phyloP scores from a whole-genome alignment of 2,888 invertebrate genomes.

The Orchestes rusci region DNA sequence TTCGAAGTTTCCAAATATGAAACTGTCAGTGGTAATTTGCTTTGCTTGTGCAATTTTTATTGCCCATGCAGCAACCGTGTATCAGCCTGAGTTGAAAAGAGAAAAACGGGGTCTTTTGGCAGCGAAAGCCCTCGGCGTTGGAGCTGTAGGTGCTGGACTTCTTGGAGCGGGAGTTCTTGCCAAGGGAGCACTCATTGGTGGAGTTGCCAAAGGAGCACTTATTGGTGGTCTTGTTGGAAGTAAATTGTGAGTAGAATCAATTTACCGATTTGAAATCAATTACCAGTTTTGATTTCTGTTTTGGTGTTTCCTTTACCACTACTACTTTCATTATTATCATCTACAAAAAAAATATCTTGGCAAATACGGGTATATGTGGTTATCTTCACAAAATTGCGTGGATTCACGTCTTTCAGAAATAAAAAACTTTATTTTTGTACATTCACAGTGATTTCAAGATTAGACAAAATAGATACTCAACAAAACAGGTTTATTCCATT shows the following conservation, averaged over 20 bases:
- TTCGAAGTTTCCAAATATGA: slow-evolving; percentile 23
- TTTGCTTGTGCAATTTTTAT: slow-evolving; percentile 20
- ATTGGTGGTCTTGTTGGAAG: slow-evolving; percentile 17
- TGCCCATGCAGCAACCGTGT: slow-evolving; percentile 19
- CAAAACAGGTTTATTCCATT: no score
- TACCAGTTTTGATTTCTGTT: no score
- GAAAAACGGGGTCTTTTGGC: slow-evolving; percentile 21
- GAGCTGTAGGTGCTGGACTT: slow-evolving; percentile 21
- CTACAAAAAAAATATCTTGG: not conserved
- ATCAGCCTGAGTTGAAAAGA: slow-evolving; percentile 11
- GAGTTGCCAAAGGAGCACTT: slow-evolving; percentile 20
- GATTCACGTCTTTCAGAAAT: no score
- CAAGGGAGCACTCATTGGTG: slow-evolving; percentile 22
- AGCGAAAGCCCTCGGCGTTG: slow-evolving; percentile 16
- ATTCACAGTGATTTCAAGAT: no score
- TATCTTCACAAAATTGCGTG: no score
- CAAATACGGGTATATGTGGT: no score
- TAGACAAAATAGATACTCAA: no score
- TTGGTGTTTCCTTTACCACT: not conserved
- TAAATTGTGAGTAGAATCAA: slow-evolving; percentile 17
- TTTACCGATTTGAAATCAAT: no score
- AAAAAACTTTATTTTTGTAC: no score
- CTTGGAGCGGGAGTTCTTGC: slow-evolving; percentile 24
- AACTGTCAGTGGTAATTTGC: slow-evolving; percentile 12
- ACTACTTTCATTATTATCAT: not conserved